Conservation (phyloP, 2,113 vertebrate genomes). For the Pelvicachromis taeniatus region DNA sequence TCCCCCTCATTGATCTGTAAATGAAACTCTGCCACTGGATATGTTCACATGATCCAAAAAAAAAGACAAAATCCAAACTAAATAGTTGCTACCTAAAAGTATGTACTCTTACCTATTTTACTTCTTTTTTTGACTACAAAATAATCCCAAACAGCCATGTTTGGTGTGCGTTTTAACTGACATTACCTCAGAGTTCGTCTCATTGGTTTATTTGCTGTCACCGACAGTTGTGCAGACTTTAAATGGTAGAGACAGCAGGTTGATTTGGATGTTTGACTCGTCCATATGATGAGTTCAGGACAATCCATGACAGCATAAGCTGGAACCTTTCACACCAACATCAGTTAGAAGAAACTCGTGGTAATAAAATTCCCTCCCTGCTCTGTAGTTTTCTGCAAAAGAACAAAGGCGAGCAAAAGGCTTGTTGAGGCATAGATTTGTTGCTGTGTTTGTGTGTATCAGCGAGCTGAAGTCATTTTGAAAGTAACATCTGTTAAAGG, state of each 20-base stretch:
- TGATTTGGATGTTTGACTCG: not conserved
- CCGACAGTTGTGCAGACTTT: not conserved
- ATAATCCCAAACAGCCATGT: constrained; percentile 6
- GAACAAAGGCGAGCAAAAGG: constrained; percentile 24
- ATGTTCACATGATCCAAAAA: not conserved
- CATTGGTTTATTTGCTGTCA: not conserved
- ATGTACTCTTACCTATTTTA: not conserved
- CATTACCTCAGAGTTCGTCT: constrained; percentile 20
- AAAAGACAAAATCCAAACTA: not conserved
- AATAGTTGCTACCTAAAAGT: not conserved
- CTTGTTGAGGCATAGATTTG: not conserved
- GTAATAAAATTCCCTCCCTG: constrained; percentile 7
- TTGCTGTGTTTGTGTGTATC: not conserved
- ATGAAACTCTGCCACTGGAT: not conserved
- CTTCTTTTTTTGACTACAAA: not conserved
- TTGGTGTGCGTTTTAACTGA: not conserved
- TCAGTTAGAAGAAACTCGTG: constrained; percentile 10
- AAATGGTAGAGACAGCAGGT: not conserved
- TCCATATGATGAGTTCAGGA: not conserved
- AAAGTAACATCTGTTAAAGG: constrained; percentile 68
- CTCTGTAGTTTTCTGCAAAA: not conserved
- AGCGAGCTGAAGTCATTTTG: constrained; percentile 48
- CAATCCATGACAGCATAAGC: not conserved
- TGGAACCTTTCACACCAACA: not conserved
- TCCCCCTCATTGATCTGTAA: not conserved